Percentiles rank a stretch among this genome's conserved stretches.
These are phyloP conservation scores for Subacronicta megacephala DNA, from an alignment of 2,888 invertebrate species.

Conservation along the genomic window DNA sequence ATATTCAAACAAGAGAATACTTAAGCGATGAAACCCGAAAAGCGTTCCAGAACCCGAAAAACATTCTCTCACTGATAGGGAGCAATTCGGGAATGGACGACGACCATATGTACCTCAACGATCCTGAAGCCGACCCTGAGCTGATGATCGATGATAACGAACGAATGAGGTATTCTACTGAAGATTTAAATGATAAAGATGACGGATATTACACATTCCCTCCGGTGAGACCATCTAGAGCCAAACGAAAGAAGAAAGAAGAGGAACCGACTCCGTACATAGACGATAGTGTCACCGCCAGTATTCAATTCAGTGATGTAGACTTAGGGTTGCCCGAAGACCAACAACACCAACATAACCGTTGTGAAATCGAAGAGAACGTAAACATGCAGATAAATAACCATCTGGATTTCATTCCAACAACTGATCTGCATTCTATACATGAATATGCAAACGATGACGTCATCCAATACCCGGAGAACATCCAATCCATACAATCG, in stretches of 20 bases:
- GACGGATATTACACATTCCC: slow-evolving; percentile 88
- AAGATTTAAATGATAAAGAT: slow-evolving; percentile 84
- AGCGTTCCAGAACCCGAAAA: slow-evolving; percentile 92
- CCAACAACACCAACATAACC: slow-evolving; percentile 74
- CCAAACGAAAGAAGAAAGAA: slow-evolving; percentile 86
- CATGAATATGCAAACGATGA: slow-evolving; percentile 87
- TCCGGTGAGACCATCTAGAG: slow-evolving; percentile 89
- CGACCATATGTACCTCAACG: slow-evolving; percentile 77
- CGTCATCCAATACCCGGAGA: slow-evolving; percentile 88
- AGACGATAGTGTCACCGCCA: slow-evolving; percentile 80
- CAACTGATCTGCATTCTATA: slow-evolving; percentile 79
- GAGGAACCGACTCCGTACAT: slow-evolving; percentile 79
- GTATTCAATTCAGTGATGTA: slow-evolving; percentile 84
- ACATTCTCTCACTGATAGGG: slow-evolving; percentile 91
- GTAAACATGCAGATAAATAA: slow-evolving; percentile 67
- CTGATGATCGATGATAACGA: slow-evolving; percentile 78
- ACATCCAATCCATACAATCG: slow-evolving; percentile 79
- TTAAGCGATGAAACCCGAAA: slow-evolving; percentile 94
- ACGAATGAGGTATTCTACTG: slow-evolving; percentile 76
- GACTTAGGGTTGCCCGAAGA: slow-evolving; percentile 86
- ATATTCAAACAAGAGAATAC: slow-evolving; percentile 94
- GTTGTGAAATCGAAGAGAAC: slow-evolving; percentile 56
- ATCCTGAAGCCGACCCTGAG: slow-evolving; percentile 79
- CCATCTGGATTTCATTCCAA: slow-evolving; percentile 77
- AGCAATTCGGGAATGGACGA: slow-evolving; percentile 71